Evolutionary conservation across 2,797 vertebrate species (phyloP), one percentile per base, ranked within the genome.

Genomic region (Hippopotamyrus pictus): DNA sequence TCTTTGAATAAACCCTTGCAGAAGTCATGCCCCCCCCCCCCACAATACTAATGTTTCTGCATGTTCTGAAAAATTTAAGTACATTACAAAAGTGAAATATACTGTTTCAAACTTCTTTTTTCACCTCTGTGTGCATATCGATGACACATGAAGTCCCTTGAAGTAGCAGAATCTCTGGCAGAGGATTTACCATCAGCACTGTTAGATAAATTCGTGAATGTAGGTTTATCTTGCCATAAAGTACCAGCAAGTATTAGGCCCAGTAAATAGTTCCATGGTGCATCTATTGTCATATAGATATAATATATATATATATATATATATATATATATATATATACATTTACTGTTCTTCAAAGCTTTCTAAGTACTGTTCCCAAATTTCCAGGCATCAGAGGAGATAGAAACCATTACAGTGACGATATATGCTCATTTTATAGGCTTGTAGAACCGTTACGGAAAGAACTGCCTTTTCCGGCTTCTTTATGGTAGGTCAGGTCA

Each of bases 181-280:
- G 51, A 86, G 44, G 19, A 51, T 25, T 85, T 57, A 29, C 48
- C 85, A 86, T 33, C 57, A 33, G 85, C 51, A 41, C 25, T 19
- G 51, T 54, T 54, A 86, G 25, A 33, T 41, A 37, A 37, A 86
- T 86, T 37, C 29, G 25, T 54, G 85, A 54, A 41, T 86, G 85
- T 86, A 86, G 85, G 79, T 9, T 84, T 25, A 84, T 84, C 12
- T 46, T 46, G 79, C 79, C 85, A 86, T 57, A 14, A 86, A 86
- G 8, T 57, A 37, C 25, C 85, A 57, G 85, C 50, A 86, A 86
- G 51, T 86, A 29, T 22, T 54, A 19, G 22, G 50, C 83, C 84
- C 46, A 33, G 50, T 29, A 57, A 57, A 57, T 86, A 29, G 25
- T 57, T 86, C 51, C 51, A 54, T 86, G 17, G 51, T 86, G 85